Conservation (phyloP, 64 coral and sea anemone species). For the Pocillopora damicornis region DNA sequence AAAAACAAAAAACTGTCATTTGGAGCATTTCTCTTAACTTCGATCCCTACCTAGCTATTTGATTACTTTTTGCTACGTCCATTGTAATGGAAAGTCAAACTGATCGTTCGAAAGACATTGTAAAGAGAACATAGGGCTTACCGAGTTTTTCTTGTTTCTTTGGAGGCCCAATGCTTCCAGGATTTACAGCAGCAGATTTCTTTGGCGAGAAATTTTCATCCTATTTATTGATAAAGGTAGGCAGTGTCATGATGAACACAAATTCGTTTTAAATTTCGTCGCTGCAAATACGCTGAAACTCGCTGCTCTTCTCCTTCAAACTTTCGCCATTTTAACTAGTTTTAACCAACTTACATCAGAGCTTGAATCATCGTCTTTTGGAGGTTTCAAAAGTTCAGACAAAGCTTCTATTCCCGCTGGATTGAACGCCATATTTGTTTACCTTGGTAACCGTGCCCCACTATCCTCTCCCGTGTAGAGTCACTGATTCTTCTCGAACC, state of each 20-base stretch:
- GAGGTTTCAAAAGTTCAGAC: constrained; percentile 69
- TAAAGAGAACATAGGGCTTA: constrained; percentile 1
- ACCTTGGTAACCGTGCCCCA: constrained; percentile 14
- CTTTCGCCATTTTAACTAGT: neutral
- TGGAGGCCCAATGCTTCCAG: constrained; percentile 75
- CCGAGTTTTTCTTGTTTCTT: constrained; percentile 40
- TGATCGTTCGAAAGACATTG: too few species aligned
- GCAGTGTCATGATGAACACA: too few species aligned
- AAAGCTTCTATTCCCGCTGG: constrained; percentile 43
- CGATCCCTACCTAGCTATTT: too few species aligned
- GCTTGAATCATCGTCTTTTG: constrained; percentile 25
- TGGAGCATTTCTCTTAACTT: too few species aligned
- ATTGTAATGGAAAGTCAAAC: too few species aligned
- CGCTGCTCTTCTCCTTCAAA: too few species aligned
- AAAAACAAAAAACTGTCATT: too few species aligned
- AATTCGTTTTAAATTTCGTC: too few species aligned
- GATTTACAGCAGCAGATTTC: constrained; percentile 38
- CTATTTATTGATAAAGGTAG: constrained; percentile 1
- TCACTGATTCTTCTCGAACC: neutral
- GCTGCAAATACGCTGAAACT: too few species aligned
- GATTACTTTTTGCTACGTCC: too few species aligned
- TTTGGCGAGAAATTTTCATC: constrained; percentile 4
- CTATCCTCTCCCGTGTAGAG: neutral
- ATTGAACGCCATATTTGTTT: constrained; percentile 73
- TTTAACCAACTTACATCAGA: constrained; percentile 54